Evolutionary conservation across 2,888 invertebrate genomes (phyloP).

Genomic region (Lycophotia porphyrea): DNA sequence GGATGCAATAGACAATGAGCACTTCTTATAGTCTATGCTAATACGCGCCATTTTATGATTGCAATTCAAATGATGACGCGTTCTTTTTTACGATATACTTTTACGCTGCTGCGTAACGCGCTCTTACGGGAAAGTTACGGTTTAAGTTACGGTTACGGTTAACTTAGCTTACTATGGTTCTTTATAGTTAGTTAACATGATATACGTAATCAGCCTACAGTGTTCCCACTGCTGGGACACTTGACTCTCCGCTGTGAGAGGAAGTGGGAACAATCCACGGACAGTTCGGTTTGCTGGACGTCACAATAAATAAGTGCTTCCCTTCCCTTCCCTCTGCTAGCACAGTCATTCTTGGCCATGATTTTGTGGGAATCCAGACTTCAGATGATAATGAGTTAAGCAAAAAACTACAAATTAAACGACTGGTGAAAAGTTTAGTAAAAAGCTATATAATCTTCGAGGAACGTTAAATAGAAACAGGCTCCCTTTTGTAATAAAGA

Average conservation of each 20-base stretch:
- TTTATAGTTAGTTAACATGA: neutral
- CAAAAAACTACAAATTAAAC: neutral
- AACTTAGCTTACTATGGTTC: constrained; percentile 13
- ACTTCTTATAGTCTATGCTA: constrained; percentile 76
- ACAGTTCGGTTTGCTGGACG: neutral
- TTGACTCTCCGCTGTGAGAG: neutral
- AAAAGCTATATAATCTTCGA: neutral
- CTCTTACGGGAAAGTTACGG: constrained; percentile 57
- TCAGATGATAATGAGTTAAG: neutral
- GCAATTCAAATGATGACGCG: constrained; percentile 73
- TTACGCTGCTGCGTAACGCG: constrained; percentile 63
- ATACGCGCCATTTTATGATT: constrained; percentile 72
- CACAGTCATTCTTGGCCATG: too few species aligned
- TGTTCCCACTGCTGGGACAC: neutral
- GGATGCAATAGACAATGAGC: constrained; percentile 70
- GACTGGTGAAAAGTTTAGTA: neutral
- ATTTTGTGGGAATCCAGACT: neutral
- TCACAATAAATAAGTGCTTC: too few species aligned
- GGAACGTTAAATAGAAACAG: neutral
- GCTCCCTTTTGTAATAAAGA: neutral
- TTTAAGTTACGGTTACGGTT: too few species aligned
- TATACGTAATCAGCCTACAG: neutral
- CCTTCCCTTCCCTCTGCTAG: too few species aligned
- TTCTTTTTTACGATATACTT: constrained; percentile 64
- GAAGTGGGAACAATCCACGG: neutral